Percentiles rank a stretch among this genome's conserved stretches.
phyloP scores from a whole-genome alignment of 2,113 vertebrate species.

The Malurus cyaneus region DNA sequence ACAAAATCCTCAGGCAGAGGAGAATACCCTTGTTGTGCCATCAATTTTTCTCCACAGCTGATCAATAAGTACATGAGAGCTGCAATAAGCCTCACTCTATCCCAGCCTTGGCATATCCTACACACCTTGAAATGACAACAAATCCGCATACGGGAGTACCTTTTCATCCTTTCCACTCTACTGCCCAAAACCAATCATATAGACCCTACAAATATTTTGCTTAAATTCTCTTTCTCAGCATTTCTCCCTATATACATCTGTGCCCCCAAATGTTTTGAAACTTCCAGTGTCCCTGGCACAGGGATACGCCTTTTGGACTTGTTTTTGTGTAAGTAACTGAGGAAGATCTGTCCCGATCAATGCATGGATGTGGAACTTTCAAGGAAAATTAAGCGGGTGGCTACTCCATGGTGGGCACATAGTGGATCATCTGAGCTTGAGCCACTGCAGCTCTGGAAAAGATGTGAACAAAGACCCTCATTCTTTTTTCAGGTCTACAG shows the following conservation, averaged over 20 bases:
- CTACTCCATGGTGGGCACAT: not conserved
- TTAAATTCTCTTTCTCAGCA: not conserved
- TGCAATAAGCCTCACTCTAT: not conserved
- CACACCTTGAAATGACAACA: not conserved
- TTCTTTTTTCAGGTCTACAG: not conserved
- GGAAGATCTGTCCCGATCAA: not conserved
- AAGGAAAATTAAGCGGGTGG: not conserved
- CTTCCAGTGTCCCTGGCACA: not conserved
- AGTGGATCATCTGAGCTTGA: not conserved
- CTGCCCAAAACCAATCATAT: not conserved
- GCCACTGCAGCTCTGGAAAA: not conserved
- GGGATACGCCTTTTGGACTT: not conserved
- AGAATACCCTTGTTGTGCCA: not conserved
- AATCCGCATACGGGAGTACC: not conserved
- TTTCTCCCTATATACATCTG: not conserved
- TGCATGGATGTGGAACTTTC: not conserved
- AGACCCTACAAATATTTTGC: not conserved
- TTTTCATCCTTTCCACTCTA: not conserved
- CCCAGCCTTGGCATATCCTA: not conserved
- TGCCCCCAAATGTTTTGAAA: not conserved
- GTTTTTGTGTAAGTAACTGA: not conserved
- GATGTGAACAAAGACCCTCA: not conserved
- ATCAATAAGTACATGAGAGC: not conserved
- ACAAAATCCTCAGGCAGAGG: not conserved
- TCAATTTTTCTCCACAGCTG: not conserved